Evolutionary conservation across 92 coral and sea anemone species (phyloP).

Genomic region (Zoanthus sociatus): DNA sequence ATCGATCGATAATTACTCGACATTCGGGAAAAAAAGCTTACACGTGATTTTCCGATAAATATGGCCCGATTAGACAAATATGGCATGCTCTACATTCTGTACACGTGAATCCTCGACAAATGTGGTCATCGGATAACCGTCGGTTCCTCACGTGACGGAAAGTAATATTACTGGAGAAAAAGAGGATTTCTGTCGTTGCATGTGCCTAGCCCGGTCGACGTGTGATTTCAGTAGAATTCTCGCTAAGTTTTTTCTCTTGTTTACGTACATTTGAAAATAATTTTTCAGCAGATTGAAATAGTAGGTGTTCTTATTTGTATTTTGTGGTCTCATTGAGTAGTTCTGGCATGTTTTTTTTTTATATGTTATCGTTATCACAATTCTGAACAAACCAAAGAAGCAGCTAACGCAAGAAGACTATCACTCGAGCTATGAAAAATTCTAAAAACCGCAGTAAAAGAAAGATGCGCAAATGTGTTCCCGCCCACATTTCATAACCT

Average conservation of each 20-base stretch:
- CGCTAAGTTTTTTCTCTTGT: neutral
- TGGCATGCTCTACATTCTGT: conserved; percentile 24
- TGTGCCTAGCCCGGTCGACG: conserved; percentile 15
- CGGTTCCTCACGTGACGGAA: too few relatives aligned
- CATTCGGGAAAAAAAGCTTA: neutral
- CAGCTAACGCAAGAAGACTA: too few relatives aligned
- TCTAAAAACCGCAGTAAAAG: conserved; percentile 8
- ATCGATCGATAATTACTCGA: too few relatives aligned
- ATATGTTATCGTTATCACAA: too few relatives aligned
- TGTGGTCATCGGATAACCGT: conserved; percentile 18
- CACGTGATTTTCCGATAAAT: too few relatives aligned
- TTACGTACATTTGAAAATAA: neutral
- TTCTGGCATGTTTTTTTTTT: conserved; percentile 6
- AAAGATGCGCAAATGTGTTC: conserved; percentile 11
- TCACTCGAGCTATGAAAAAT: conserved; percentile 13
- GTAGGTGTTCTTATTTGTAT: neutral
- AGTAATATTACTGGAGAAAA: neutral
- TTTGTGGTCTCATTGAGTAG: conserved; percentile 11
- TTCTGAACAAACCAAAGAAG: too few relatives aligned
- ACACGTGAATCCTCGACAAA: conserved; percentile 11
- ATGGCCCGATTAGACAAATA: neutral
- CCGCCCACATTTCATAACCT: too few relatives aligned
- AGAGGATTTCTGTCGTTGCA: conserved; percentile 4
- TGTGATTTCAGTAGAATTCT: conserved; percentile 2
- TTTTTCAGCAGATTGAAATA: neutral